Base-by-base conservation (phyloP, 1,140 invertebrate species). In the Odontomachus brunneus region DNA sequence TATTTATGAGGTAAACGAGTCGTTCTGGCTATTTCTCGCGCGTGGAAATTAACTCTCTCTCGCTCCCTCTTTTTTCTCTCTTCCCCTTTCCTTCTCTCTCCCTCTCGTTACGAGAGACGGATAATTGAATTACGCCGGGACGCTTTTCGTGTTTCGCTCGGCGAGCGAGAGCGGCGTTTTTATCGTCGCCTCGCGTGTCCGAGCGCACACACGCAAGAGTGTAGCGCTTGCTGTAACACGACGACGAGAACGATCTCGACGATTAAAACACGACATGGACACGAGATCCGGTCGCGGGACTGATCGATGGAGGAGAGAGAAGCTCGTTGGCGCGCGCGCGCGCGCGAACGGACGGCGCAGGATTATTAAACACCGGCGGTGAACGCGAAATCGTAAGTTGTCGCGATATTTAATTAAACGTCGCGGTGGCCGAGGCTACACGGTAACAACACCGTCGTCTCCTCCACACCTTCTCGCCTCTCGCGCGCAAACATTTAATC, bases 401-500 rank as follows among this genome's bases (percentile, higher is more conserved):
- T 22, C 2, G 48, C 22, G 24, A 44, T 17, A 44, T 69, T 76
- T 53, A 51, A 69, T 78, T 55, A 78, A 78, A 53, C 22, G 62
- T 19, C 44, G 22, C 63, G 33, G n/a, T 17, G 11, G 24, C 17
- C n/a, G 17, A 33, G 51, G 38, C n/a, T n/a, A n/a, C n/a, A n/a
- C n/a, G n/a, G n/a, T n/a, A 51, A 14, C 24, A 49, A 74, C 57
- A 24, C 14, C 15, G n/a, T 44, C 12, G 7, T 26, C 12, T 65
- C 17, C 17, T 59, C 12, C 65, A 26, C 14, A 24, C 38, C 14
- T 38, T 22, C 2, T 53, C 11, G 14, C 38, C 17, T n/a, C 29
- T 19, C 75, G 33, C 75, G 24, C 75, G 65, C 71, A 80, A 80
- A 80, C 65, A 71, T 80, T 80, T 80, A 78, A 71, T 80, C 65